Conservation (phyloP, 92 coral and sea anemone species). For the Palythoa grandiflora region DNA sequence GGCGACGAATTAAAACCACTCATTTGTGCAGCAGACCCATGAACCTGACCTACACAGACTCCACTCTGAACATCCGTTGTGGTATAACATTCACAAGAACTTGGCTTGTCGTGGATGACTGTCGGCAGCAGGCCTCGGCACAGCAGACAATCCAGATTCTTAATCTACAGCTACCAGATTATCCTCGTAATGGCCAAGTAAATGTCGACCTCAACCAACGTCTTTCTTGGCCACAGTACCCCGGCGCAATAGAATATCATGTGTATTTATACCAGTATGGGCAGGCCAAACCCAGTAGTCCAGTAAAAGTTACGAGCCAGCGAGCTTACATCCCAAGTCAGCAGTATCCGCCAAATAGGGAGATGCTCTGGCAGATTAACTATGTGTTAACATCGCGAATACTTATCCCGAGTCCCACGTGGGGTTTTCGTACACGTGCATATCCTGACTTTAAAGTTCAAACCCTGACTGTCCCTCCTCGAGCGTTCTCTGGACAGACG, state of each 20-base stretch:
- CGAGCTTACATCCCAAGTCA: conserved; percentile 53
- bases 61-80: conserved; percentile 65
- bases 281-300: conserved; percentile 60
- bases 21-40: conserved; percentile 79
- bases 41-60: conserved; percentile 69
- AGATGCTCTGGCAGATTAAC: conserved; percentile 79
- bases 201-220: conserved; percentile 72
- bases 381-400: conserved; percentile 68
- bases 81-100: conserved; percentile 71
- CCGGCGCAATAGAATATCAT: conserved; percentile 71
- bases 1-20: conserved; percentile 67
- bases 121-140: conserved; percentile 61
- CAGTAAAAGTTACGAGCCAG: conserved; percentile 43
- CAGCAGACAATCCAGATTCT: conserved; percentile 64
- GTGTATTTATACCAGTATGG: conserved; percentile 74
- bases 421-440: conserved; percentile 82
- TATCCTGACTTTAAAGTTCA: conserved; percentile 76
- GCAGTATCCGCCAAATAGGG: conserved; percentile 71
- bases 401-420: conserved; percentile 78
- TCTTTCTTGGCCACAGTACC: conserved; percentile 86
- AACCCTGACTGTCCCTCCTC: conserved; percentile 63
- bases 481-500: conserved; percentile 79
- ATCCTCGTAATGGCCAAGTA: conserved; percentile 74
- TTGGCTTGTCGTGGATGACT: conserved; percentile 74
- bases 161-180: conserved; percentile 79